Conservation (phyloP, 2,797 vertebrate species). For the Pipistrellus pipistrellus region DNA sequence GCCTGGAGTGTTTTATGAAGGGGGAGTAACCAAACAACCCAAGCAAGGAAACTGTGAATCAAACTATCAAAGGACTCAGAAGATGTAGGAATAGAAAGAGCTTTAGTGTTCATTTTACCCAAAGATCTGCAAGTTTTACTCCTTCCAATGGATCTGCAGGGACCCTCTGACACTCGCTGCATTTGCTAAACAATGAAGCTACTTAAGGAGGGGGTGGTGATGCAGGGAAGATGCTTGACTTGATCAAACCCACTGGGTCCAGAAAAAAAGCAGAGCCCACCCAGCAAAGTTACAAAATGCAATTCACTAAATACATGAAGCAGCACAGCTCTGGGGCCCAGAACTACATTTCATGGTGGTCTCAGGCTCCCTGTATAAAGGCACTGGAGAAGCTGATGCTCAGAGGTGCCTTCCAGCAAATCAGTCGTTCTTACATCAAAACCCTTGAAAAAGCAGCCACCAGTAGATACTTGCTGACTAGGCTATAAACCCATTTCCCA, state of each 20-base stretch:
- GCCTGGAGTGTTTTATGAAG: conserved; percentile 8
- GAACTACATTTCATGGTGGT: neutral
- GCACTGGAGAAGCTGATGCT: neutral
- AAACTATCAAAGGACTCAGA: neutral
- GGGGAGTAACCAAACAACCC: neutral
- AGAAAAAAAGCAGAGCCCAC: neutral
- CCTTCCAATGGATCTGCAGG: neutral
- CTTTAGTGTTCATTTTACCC: neutral
- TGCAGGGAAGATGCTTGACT: neutral
- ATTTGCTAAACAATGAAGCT: neutral
- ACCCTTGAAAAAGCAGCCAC: neutral
- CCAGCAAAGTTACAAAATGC: neutral
- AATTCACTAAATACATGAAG: neutral
- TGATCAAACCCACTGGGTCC: neutral
- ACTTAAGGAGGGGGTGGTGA: neutral
- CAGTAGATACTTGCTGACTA: neutral
- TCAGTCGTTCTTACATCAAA: neutral
- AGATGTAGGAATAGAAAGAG: neutral
- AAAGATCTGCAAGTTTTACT: neutral
- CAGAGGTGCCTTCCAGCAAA: neutral
- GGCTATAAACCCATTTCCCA: neutral
- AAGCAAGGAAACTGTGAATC: neutral
- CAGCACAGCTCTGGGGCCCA: neutral
- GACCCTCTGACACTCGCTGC: neutral
- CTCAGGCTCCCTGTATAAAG: neutral